phyloP scores from a whole-genome alignment of 2,113 vertebrate species.

The Seriola aureovittata region DNA sequence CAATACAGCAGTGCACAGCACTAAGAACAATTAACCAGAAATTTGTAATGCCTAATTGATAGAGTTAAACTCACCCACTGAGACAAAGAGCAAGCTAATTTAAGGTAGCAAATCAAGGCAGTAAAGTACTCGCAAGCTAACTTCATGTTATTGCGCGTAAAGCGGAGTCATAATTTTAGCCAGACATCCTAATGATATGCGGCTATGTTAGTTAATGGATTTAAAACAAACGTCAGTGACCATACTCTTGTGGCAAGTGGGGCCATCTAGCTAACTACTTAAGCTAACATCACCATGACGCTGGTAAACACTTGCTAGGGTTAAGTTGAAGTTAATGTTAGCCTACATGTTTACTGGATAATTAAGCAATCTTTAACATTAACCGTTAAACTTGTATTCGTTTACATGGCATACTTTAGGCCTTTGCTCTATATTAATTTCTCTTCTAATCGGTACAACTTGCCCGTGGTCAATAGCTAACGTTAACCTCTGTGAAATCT shows the following conservation, averaged over 20 bases:
- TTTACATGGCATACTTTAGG: accelerated
- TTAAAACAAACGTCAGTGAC: background rate
- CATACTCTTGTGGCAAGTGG: background rate
- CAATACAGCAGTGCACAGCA: background rate
- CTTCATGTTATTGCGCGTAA: background rate
- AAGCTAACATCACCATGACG: conserved; percentile 59
- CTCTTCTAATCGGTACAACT: accelerated
- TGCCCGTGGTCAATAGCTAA: background rate
- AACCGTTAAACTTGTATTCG: accelerated
- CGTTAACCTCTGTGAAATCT: background rate
- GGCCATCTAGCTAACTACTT: conserved; percentile 4
- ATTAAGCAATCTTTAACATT: background rate
- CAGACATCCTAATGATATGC: accelerated
- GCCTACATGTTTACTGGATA: conserved; percentile 10
- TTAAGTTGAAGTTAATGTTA: conserved; percentile 19
- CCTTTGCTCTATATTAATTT: accelerated
- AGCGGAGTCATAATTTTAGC: accelerated
- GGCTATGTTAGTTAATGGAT: accelerated
- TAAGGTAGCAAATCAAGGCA: conserved; percentile 34
- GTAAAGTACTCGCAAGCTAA: background rate
- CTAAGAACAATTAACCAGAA: background rate
- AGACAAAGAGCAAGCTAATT: conserved; percentile 68
- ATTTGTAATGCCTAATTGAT: background rate
- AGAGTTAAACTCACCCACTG: background rate
- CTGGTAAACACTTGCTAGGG: conserved; percentile 47